Evolutionary conservation across 2,888 invertebrate genomes (phyloP).

Genomic region (Hydropsyche betteni): DNA sequence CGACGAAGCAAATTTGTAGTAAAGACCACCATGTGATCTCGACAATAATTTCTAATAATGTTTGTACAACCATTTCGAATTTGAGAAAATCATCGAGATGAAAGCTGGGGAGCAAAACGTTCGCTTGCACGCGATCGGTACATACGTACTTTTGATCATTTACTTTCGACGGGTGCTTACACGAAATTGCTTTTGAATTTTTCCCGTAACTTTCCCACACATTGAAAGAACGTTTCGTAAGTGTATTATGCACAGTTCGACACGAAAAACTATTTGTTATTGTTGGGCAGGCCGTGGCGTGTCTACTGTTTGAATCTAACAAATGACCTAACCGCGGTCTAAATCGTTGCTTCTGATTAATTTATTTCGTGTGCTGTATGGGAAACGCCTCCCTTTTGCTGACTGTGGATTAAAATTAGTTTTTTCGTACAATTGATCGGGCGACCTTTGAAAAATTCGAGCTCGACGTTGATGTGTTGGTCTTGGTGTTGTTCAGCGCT

Average conservation of each 20-base stretch:
- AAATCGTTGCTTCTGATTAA: slow-evolving; percentile 25
- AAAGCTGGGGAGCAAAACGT: slow-evolving; percentile 27
- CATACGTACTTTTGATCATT: neutral
- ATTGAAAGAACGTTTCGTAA: neutral
- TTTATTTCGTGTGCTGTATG: slow-evolving; percentile 11
- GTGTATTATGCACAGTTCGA: neutral
- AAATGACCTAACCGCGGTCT: slow-evolving; percentile 19
- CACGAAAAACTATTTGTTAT: slow-evolving; percentile 13
- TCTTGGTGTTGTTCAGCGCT: too few species aligned
- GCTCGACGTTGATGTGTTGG: too few species aligned
- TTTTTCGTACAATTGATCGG: slow-evolving; percentile 6
- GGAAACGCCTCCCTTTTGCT: slow-evolving; percentile 7
- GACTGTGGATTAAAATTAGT: slow-evolving; percentile 8
- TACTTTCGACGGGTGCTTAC: neutral
- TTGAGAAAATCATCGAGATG: slow-evolving; percentile 12
- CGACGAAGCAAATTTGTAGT: too few species aligned
- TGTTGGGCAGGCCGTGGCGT: slow-evolving; percentile 8
- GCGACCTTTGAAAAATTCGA: neutral
- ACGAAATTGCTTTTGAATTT: slow-evolving; percentile 12
- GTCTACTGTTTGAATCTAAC: slow-evolving; percentile 17
- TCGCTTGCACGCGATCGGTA: neutral
- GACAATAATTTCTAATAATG: too few species aligned
- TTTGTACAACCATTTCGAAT: slow-evolving; percentile 8
- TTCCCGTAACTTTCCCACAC: slow-evolving; percentile 17
- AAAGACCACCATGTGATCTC: too few species aligned